These are phyloP conservation scores for Sporophila hypoxantha DNA, from an alignment of 2,113 vertebrate species.

Conservation along the genomic window DNA sequence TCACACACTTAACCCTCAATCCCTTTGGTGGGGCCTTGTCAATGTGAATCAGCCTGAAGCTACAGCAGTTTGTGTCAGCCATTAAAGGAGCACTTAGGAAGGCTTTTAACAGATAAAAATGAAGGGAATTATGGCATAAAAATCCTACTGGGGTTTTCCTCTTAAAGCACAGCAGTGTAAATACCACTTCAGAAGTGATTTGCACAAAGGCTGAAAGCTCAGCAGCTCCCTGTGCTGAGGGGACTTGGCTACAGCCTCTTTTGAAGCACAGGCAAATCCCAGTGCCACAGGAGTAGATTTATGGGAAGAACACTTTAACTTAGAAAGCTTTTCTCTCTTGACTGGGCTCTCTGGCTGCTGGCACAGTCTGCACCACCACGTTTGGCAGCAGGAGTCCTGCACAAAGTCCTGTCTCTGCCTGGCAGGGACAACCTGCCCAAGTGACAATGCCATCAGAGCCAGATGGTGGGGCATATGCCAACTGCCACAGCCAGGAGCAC, in stretches of 20 bases:
- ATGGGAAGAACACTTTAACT: background rate
- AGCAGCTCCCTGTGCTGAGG: background rate
- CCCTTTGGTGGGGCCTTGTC: background rate
- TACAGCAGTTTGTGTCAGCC: background rate
- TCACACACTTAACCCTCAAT: background rate
- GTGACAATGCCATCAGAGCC: background rate
- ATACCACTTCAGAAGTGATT: background rate
- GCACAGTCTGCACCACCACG: background rate
- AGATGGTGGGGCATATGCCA: background rate
- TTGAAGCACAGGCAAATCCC: background rate
- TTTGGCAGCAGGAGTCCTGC: background rate
- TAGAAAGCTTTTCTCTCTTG: background rate
- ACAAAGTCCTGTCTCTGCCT: background rate
- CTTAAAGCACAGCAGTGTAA: background rate
- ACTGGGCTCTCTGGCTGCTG: background rate
- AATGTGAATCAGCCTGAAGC: background rate
- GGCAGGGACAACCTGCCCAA: background rate
- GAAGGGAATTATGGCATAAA: background rate
- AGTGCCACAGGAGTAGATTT: background rate
- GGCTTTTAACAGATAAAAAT: background rate
- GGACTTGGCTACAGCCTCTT: background rate
- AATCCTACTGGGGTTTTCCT: background rate
- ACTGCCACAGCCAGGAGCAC: background rate
- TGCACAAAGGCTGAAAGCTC: background rate
- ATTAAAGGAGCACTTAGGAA: background rate